A percentile compares a stretch with the other conserved stretches of the same genome.
Evolutionary conservation across 2,888 invertebrate genomes (phyloP).

Genomic region (Omphaloscelis lunosa): DNA sequence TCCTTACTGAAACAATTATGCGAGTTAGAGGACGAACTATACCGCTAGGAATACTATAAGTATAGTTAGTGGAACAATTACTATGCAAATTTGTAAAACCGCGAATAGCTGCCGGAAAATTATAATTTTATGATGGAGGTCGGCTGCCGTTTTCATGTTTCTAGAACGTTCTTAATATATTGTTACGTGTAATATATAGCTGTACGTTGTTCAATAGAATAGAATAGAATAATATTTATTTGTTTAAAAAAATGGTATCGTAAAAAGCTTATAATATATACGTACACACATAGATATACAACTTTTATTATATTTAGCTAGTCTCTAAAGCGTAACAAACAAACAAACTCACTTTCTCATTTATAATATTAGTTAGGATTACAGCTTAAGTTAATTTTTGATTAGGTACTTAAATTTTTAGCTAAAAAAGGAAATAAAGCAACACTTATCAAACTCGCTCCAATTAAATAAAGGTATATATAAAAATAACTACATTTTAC

Average conservation of each 20-base stretch:
- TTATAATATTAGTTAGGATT: no score
- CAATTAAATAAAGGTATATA: conserved; percentile 8
- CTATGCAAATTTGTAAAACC: conserved; percentile 66
- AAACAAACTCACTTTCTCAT: no score
- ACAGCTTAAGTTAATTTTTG: no score
- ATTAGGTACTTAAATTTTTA: no score
- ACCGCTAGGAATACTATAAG: not conserved
- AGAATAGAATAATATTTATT: no score
- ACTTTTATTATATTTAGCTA: no score
- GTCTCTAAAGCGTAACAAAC: no score
- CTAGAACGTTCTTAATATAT: conserved; percentile 43
- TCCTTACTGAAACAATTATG: conserved; percentile 23
- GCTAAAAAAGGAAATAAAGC: not conserved
- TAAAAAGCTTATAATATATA: no score
- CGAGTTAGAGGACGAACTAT: conserved; percentile 30
- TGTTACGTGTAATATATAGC: conserved; percentile 24
- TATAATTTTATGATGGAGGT: conserved; percentile 64
- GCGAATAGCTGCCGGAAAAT: conserved; percentile 64
- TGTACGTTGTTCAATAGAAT: conserved; percentile 6
- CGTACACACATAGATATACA: no score
- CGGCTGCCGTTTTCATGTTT: conserved; percentile 50
- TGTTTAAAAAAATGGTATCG: no score
- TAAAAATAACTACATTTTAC: not conserved
- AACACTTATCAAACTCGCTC: not conserved
- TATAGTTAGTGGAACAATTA: conserved; percentile 46